These are phyloP conservation scores for Sebastiscus tertius DNA, from an alignment of 2,797 vertebrate species.

Conservation along the genomic window DNA sequence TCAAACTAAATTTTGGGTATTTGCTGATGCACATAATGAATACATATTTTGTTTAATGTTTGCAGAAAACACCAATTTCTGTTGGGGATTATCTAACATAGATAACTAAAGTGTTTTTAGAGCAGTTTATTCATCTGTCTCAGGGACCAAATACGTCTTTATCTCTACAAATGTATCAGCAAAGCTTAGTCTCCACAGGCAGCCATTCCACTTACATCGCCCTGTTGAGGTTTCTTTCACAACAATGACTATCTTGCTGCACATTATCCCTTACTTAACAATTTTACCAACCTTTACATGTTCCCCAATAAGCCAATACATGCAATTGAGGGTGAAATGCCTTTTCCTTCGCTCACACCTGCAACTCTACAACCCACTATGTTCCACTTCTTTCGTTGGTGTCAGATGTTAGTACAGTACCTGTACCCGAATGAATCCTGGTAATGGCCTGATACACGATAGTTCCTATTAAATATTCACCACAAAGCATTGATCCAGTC, in stretches of 20 bases:
- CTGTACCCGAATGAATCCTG: neutral
- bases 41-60: neutral
- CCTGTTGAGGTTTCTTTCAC: too few species aligned
- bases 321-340: neutral
- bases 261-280: neutral
- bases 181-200: neutral
- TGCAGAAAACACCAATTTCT: neutral
- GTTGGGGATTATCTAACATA: neutral
- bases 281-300: neutral
- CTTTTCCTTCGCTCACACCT: neutral
- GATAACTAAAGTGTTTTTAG: neutral
- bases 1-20: neutral
- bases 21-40: neutral
- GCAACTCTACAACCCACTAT: neutral
- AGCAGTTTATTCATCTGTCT: accelerated
- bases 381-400: neutral
- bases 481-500: slow-evolving; percentile 25
- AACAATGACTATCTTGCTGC: neutral
- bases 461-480: slow-evolving; percentile 63
- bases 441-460: slow-evolving; percentile 5
- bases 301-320: neutral
- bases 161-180: neutral
- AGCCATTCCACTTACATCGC: neutral
- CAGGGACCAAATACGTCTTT: neutral
- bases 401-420: neutral